Base-by-base conservation (phyloP, 2,113 vertebrate genomes). In the Apistogramma diplotaenia region DNA sequence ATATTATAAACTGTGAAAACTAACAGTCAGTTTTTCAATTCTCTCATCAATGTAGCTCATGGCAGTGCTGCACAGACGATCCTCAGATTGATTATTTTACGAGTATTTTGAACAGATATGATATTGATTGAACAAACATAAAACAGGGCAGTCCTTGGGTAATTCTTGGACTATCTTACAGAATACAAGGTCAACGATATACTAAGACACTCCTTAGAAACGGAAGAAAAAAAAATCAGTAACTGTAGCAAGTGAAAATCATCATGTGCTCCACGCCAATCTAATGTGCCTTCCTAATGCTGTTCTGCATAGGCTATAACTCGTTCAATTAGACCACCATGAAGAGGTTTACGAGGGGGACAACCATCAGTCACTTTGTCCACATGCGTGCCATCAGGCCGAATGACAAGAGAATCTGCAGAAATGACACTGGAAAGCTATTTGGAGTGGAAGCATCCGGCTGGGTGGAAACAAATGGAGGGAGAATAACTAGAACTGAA, bases 401-500 rank as follows among this genome's bases (percentile, higher is more conserved):
- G 61, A 70, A 81, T 87, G 83, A 84, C 71, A 78, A 65, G 37
- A 87, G 25, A 54, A 75, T 85, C 43, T 88, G 70, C 82, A 82
- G 80, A 72, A 82, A 73, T 79, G 81, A 67, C 73, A 72, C 62
- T 27, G 35, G 56, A 61, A 83, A 81, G 74, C 70, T 79, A 85
- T 89, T 89, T 73, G 61, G 60, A 87, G 82, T 76, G 35, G 51
- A 67, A 78, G 77, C 57, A 83, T 86, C 62, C 88, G 77, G 74
- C 25, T 57, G 67, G 54, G n/a, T 75, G 31, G 73, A 72, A 60
- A 81, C 67, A 83, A 86, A 88, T 81, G 81, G 77, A 76, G 75
- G 74, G 27, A 78, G 60, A 81, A 85, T 86, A 87, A 89, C 83
- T 78, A 56, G 37, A 86, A 56, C n/a, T 71, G 76, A 89, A 91